These are phyloP conservation scores for Antigone vipio DNA, from an alignment of 2,113 vertebrate species.

Conservation along the genomic window DNA sequence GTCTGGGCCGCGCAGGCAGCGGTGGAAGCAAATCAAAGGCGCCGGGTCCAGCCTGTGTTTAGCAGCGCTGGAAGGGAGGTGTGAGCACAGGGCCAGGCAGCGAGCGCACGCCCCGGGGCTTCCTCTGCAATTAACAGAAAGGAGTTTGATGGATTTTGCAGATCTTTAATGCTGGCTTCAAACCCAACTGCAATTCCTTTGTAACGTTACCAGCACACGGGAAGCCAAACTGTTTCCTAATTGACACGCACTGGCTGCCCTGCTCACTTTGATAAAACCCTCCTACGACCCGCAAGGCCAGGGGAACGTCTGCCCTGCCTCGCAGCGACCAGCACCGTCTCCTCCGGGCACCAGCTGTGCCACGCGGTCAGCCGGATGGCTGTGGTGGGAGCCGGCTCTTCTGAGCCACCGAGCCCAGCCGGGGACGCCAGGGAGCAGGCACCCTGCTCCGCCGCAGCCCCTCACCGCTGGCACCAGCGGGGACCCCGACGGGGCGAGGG, in stretches of 20 bases:
- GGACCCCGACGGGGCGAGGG: not conserved
- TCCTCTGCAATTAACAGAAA: not conserved
- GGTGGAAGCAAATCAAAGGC: not conserved
- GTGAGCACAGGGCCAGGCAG: not conserved
- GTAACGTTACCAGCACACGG: not conserved
- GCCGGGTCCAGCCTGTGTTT: not conserved
- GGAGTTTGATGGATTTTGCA: not conserved
- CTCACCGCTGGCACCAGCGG: not conserved
- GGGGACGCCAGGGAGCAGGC: fast-evolving
- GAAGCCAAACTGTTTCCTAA: not conserved
- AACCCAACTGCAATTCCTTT: not conserved
- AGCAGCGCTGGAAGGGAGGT: not conserved
- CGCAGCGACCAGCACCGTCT: fast-evolving
- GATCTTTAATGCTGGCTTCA: not conserved
- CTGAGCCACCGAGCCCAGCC: not conserved
- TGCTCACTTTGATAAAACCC: not conserved
- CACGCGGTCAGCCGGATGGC: not conserved
- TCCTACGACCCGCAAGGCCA: not conserved
- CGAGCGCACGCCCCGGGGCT: not conserved
- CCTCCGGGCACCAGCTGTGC: not conserved
- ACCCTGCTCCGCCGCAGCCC: not conserved
- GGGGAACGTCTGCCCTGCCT: not conserved
- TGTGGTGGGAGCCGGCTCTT: not conserved
- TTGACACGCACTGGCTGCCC: not conserved
- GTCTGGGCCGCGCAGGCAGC: not conserved